Conservation (phyloP, 2,797 vertebrate species). For the Tympanoctomys barrerae region DNA sequence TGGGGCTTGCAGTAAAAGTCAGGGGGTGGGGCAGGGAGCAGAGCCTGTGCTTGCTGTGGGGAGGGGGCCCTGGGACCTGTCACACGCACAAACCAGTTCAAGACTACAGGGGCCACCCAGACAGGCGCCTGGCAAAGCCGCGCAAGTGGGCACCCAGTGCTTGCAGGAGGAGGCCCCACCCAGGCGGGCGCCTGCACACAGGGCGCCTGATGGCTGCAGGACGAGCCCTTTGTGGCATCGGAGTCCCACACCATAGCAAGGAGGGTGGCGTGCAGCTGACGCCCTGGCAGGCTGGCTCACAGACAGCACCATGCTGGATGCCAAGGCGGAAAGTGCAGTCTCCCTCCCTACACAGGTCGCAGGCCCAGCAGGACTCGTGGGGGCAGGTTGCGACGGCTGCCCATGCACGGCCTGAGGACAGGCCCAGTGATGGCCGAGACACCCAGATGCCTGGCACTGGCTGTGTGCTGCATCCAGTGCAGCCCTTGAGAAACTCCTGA, state of each 20-base stretch:
- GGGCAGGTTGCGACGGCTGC: not conserved
- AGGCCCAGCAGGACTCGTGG: not conserved
- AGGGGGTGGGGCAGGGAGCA: not conserved
- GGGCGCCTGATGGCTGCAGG: not conserved
- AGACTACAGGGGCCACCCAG: not conserved
- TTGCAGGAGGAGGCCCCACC: not conserved
- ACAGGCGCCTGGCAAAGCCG: not conserved
- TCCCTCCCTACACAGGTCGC: too few relatives aligned
- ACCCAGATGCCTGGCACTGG: not conserved
- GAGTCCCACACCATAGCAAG: too few relatives aligned
- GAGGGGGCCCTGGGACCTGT: not conserved
- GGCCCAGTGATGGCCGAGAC: not conserved
- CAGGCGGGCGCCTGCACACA: not conserved
- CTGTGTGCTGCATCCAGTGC: too few relatives aligned
- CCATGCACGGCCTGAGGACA: not conserved
- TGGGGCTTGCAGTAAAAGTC: too few relatives aligned
- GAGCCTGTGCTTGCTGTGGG: not conserved
- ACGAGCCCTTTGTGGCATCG: too few relatives aligned
- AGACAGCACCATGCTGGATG: not conserved
- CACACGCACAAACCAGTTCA: too few relatives aligned
- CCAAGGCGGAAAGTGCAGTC: not conserved
- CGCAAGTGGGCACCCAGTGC: rapidly evolving
- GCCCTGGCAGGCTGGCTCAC: not conserved
- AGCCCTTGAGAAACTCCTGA: too few relatives aligned
- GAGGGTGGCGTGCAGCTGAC: too few relatives aligned